A percentile compares a stretch with the other conserved stretches of the same genome.
Conservation (phyloP, 2,888 invertebrate genomes). For the Chrysolina oricalcia region DNA sequence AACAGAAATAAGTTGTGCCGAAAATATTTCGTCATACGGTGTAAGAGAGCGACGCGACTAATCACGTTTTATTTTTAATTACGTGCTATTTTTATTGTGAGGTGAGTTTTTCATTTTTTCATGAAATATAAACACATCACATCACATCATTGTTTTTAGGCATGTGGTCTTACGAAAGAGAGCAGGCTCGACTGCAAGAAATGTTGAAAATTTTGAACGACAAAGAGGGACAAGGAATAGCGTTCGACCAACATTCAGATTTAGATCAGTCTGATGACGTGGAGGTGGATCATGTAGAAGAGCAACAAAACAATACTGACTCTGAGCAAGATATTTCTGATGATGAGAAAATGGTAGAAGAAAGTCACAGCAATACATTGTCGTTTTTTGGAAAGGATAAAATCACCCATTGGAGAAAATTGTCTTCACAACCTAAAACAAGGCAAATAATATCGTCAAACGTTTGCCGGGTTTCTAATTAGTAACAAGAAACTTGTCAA, state of each 20-base stretch:
- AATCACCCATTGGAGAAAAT: constrained; percentile 30
- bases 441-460: constrained; percentile 26
- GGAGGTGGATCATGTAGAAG: constrained; percentile 39
- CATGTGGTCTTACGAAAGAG: neutral
- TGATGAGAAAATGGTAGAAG: constrained; percentile 4
- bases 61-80: too few relatives aligned
- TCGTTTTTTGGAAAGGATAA: constrained; percentile 33
- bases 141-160: too few relatives aligned
- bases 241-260: constrained; percentile 20
- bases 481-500: too few relatives aligned
- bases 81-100: constrained; percentile 12
- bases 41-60: too few relatives aligned
- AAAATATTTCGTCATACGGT: too few relatives aligned
- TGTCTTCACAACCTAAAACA: constrained; percentile 13
- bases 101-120: constrained; percentile 6
- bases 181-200: too few relatives aligned
- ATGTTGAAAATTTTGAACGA: constrained; percentile 8
- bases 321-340: constrained; percentile 36
- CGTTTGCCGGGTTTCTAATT: constrained; percentile 22
- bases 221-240: constrained; percentile 26
- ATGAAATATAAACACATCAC: too few relatives aligned
- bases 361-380: too few relatives aligned
- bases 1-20: too few relatives aligned
- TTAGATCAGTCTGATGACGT: constrained; percentile 33
- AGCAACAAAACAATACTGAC: constrained; percentile 28